A percentile compares a stretch with the other conserved stretches of the same genome.
Evolutionary conservation across 1,140 invertebrate genomes (phyloP).

Genomic region (Ceratitis capitata): DNA sequence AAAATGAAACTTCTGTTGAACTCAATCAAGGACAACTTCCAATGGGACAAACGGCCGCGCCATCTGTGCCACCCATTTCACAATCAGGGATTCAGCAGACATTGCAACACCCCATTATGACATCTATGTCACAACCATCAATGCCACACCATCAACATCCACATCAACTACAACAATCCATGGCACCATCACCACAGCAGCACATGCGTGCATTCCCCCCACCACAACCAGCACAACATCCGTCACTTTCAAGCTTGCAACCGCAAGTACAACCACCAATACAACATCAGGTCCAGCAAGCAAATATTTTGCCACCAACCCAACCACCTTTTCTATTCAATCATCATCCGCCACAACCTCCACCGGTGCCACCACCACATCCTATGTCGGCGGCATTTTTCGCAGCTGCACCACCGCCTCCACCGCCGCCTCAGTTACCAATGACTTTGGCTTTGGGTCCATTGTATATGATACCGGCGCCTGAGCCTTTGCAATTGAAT

Average conservation of each 20-base stretch:
- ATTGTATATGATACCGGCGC: constrained; percentile 57
- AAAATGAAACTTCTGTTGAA: not conserved
- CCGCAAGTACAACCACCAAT: not conserved
- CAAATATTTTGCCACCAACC: constrained; percentile 21
- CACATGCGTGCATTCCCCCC: constrained; percentile 46
- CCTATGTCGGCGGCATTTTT: constrained; percentile 51
- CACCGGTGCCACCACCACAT: constrained; percentile 41
- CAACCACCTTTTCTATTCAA: constrained; percentile 6
- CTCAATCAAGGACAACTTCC: not conserved
- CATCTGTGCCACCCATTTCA: not conserved
- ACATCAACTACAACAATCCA: constrained; percentile 44
- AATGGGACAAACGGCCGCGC: not conserved
- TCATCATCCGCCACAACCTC: constrained; percentile 41
- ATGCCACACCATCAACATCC: constrained; percentile 45
- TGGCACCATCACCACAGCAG: not conserved
- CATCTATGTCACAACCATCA: not conserved
- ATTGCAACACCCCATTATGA: not conserved
- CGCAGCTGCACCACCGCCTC: constrained; percentile 60
- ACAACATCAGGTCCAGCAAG: constrained; percentile 16
- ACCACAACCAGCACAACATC: constrained; percentile 45
- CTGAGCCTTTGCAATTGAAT: constrained; percentile 56
- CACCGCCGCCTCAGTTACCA: constrained; percentile 58
- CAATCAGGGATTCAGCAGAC: not conserved
- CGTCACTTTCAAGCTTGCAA: constrained; percentile 46
- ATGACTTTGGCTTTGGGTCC: constrained; percentile 53